Percentiles rank a stretch among this genome's conserved stretches.
Conservation (phyloP, 2,888 invertebrate genomes). For the Microctonus brassicae region DNA sequence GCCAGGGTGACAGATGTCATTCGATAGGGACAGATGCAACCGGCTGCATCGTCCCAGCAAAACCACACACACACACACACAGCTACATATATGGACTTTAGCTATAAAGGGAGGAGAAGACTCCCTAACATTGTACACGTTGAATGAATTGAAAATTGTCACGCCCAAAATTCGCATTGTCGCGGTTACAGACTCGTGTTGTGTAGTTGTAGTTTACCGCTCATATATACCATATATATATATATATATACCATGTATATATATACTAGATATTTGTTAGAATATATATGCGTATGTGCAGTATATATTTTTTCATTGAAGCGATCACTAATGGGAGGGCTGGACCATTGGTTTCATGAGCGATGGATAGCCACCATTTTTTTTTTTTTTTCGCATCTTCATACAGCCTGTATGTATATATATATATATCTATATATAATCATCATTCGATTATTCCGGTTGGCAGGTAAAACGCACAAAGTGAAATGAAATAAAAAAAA, state of each 20-base stretch:
- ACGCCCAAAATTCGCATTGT: slow-evolving; percentile 63
- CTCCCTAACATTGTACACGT: slow-evolving; percentile 47
- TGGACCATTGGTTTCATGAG: slow-evolving; percentile 2
- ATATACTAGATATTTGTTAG: no score
- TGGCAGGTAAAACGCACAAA: slow-evolving; percentile 15
- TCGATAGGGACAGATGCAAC: slow-evolving; percentile 38
- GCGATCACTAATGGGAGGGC: slow-evolving; percentile 22
- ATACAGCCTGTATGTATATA: background rate
- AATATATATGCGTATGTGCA: no score
- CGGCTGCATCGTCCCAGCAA: slow-evolving; percentile 10
- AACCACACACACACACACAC: slow-evolving; percentile 23
- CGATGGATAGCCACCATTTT: slow-evolving; percentile 7
- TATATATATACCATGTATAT: no score
- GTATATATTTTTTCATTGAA: background rate
- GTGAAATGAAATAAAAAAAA: background rate
- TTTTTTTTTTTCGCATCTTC: background rate
- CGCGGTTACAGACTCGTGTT: slow-evolving; percentile 38
- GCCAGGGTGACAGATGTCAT: slow-evolving; percentile 62
- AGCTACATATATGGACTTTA: slow-evolving; percentile 48
- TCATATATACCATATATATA: no score
- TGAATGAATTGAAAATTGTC: slow-evolving; percentile 64
- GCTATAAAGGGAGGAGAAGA: slow-evolving; percentile 50
- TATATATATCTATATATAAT: no score
- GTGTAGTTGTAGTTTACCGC: slow-evolving; percentile 30
- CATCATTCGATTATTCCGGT: slow-evolving; percentile 3